A percentile compares a stretch with the other conserved stretches of the same genome.
These are phyloP conservation scores for Gyrodactylus bullatarudis DNA, from an alignment of 1,140 invertebrate genomes.

Conservation along the genomic window DNA sequence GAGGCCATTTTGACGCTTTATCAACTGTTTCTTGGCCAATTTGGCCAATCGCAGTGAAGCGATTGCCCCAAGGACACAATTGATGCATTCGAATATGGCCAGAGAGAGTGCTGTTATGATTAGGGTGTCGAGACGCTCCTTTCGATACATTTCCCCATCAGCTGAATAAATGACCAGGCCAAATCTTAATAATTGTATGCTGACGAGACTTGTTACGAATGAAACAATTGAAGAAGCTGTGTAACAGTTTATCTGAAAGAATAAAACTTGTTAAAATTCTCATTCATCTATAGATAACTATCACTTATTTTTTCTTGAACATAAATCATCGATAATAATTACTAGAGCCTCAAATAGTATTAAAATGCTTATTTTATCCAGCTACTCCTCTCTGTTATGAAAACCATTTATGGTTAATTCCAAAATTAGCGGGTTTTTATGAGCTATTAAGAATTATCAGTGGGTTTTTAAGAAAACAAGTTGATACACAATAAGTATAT, in stretches of 20 bases:
- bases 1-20: neutral
- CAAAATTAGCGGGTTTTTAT: too few species aligned
- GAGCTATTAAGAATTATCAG: too few species aligned
- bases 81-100: constrained; percentile 16
- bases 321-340: too few species aligned
- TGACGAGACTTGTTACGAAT: constrained; percentile 19
- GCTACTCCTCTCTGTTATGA: too few species aligned
- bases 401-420: too few species aligned
- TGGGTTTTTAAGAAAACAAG: too few species aligned
- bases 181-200: constrained; percentile 20
- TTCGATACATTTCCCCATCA: constrained; percentile 20
- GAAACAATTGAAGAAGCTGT: constrained; percentile 20
- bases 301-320: too few species aligned
- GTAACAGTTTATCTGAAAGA: constrained; percentile 21
- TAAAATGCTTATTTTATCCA: too few species aligned
- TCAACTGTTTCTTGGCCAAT: neutral
- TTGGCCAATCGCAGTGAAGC: neutral
- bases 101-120: constrained; percentile 17
- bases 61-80: constrained; percentile 15
- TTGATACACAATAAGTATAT: too few species aligned
- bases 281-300: too few species aligned
- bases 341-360: too few species aligned
- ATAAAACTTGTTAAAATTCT: neutral
- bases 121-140: constrained; percentile 11
- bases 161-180: constrained; percentile 21